Evolutionary conservation across 2,888 invertebrate species (phyloP).

Genomic region (Argyresthia albistria): DNA sequence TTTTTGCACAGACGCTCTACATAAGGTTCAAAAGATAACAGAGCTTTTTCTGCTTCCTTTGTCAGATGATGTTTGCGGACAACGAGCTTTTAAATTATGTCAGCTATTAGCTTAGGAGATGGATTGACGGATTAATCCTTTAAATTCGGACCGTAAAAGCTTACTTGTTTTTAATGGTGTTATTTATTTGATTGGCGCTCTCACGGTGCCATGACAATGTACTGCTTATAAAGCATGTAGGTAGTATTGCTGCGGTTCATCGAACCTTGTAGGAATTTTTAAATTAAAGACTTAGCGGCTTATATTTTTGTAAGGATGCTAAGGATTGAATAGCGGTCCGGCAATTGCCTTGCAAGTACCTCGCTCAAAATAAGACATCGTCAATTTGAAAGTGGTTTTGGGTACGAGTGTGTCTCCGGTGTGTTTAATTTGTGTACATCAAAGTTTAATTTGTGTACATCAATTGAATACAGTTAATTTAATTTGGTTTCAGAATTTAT

Average conservation of each 20-base stretch:
- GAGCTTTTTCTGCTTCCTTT: conserved; percentile 65
- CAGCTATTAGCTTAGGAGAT: conserved; percentile 35
- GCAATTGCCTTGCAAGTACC: too few relatives aligned
- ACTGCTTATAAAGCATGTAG: background rate
- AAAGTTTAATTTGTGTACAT: too few relatives aligned
- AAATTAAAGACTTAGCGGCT: conserved; percentile 14
- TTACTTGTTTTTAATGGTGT: conserved; percentile 19
- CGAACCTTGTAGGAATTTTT: conserved; percentile 26
- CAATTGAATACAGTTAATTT: too few relatives aligned
- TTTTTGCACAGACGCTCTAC: conserved; percentile 55
- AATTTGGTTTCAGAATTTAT: too few relatives aligned
- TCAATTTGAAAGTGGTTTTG: too few relatives aligned
- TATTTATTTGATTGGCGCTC: conserved; percentile 33
- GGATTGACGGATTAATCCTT: conserved; percentile 25
- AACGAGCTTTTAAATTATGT: conserved; percentile 45
- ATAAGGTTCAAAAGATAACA: conserved; percentile 61
- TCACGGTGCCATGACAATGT: conserved; percentile 25
- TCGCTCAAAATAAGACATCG: too few relatives aligned
- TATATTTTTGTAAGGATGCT: too few relatives aligned
- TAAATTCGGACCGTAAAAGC: conserved; percentile 1
- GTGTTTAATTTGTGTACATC: too few relatives aligned
- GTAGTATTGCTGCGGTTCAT: conserved; percentile 21
- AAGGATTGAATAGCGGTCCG: too few relatives aligned
- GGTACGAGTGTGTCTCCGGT: too few relatives aligned
- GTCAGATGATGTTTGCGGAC: conserved; percentile 37